Evolutionary conservation across 2,888 invertebrate species (phyloP).

Genomic region (Tubulanus polymorphus): DNA sequence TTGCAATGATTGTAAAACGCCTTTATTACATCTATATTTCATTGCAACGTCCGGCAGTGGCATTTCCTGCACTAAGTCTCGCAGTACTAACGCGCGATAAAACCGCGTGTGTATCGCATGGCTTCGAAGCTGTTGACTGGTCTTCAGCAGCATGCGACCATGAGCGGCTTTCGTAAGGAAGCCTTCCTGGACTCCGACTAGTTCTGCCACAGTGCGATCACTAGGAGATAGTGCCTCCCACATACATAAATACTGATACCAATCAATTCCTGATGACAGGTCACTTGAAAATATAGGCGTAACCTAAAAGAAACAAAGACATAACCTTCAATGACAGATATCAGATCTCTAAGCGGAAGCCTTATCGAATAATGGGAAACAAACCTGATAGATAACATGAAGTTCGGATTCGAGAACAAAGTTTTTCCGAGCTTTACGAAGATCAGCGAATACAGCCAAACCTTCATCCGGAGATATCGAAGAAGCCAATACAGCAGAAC

Average conservation of each 20-base stretch:
- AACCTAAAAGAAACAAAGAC: slow-evolving; percentile 50
- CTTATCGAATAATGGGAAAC: background rate
- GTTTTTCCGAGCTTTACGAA: slow-evolving; percentile 82
- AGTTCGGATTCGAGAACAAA: slow-evolving; percentile 91
- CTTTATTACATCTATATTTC: slow-evolving; percentile 82
- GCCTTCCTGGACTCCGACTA: slow-evolving; percentile 81
- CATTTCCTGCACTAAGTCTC: slow-evolving; percentile 88
- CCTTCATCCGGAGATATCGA: slow-evolving; percentile 94
- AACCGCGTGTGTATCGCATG: slow-evolving; percentile 51
- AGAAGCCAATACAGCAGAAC: slow-evolving; percentile 86
- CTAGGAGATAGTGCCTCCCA: slow-evolving; percentile 77
- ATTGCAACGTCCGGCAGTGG: slow-evolving; percentile 69
- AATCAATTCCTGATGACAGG: slow-evolving; percentile 70
- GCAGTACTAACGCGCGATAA: slow-evolving; percentile 75
- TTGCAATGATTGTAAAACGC: slow-evolving; percentile 88
- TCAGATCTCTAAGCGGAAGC: background rate
- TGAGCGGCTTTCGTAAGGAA: slow-evolving; percentile 64
- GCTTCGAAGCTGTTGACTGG: slow-evolving; percentile 26
- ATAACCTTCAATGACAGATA: no score
- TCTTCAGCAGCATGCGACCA: slow-evolving; percentile 33
- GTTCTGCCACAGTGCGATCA: slow-evolving; percentile 79
- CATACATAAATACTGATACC: slow-evolving; percentile 64
- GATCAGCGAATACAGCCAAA: slow-evolving; percentile 77
- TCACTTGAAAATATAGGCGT: slow-evolving; percentile 87
- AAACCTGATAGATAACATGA: slow-evolving; percentile 92